Base-by-base conservation (phyloP, 1,140 invertebrate genomes). In the Calosoma granatense region DNA sequence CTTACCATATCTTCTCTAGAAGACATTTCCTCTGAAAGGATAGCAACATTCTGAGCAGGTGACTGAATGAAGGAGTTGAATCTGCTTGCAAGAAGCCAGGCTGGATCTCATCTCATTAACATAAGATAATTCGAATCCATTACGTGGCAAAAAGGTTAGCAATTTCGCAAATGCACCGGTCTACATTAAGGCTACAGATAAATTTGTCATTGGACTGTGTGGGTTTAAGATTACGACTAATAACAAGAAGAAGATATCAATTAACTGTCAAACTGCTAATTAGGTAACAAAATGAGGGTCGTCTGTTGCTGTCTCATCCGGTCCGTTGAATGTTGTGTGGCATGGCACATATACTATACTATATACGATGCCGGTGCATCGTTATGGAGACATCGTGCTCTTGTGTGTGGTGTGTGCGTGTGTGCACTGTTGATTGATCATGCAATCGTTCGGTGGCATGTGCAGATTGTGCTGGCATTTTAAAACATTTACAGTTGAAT, bases 181-280 rank as follows among this genome's bases (percentile, higher is more conserved):
- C n/a, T n/a, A n/a, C n/a, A n/a, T n/a, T n/a, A n/a, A n/a, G n/a
- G n/a, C n/a, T 4, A 47, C 9, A 47, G 41, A 47, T 47, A 47
- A 47, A 47, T 47, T 47, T 47, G 41, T 47, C 41, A 47, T 47
- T 47, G 9, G 41, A 4, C 41, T 36, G 41, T 11, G 41, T 47
- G 6, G 41, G 41, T 47, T 17, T 17, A 17, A 4, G 41, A 47
- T 47, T 47, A 47, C 41, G 41, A 3, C 17, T 47, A 47, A 47
- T 47, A 47, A 47, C 41, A 47, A 12, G 41, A 47, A 47, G 41
- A 47, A 47, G 41, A 47, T 47, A 47, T 47, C 41, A 47, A 47
- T 47, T 47, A 47, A 17, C 41, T 47, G 41, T 47, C 41, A 47
- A 11, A 17, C 41, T n/a, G 41, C 41, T 47, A 47, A 47, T 47